Evolutionary conservation across 2,113 vertebrate genomes (phyloP), one percentile per base, ranked within the genome.

Genomic region (Microtus ochrogaster): DNA sequence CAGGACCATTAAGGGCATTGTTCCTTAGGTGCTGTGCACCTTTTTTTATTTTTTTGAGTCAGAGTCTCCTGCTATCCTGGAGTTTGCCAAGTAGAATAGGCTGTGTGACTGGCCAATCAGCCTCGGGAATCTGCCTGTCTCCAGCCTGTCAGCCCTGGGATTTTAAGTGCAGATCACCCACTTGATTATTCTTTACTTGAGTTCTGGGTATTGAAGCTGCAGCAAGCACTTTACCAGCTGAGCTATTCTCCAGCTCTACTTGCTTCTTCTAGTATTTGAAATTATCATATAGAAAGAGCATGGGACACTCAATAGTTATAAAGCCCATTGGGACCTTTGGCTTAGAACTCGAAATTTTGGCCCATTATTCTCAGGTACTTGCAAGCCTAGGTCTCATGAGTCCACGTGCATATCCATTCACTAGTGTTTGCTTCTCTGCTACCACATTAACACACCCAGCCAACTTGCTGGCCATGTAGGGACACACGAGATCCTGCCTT

Each of bases 241-340:
- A 70, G 44, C 47, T 70, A n/a, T 70, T 11, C 10, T 12, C 22
- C 19, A 52, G 21, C 33, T 44, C 65, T 49, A 14, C 55, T 72
- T 82, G 21, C 55, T 95, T 19, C 55, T 91, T 86, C 93, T 4
- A 63, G n/a, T 63, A 90, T 73, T 96, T 94, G 81, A 28, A 96
- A 68, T 72, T 41, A 41, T 63, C 11, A 74, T 49, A 49, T 41
- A 87, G 58, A 93, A 95, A 66, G 9, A 89, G 3, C 82, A 79
- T 36, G 24, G 47, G 49, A 30, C 36, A 74, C 2, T 61, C 78
- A 68, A 26, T 52, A 70, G 21, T 85, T 91, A 44, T 36, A 84
- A 79, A 89, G 63, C 2, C 55, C 13, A n/a, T 79, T 33, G 36
- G 21, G 44, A 94, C 58, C 14, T 68, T 86, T 88, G 77, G n/a